Base-by-base conservation (phyloP, 2,113 vertebrate genomes). In the Xyrauchen texanus region DNA sequence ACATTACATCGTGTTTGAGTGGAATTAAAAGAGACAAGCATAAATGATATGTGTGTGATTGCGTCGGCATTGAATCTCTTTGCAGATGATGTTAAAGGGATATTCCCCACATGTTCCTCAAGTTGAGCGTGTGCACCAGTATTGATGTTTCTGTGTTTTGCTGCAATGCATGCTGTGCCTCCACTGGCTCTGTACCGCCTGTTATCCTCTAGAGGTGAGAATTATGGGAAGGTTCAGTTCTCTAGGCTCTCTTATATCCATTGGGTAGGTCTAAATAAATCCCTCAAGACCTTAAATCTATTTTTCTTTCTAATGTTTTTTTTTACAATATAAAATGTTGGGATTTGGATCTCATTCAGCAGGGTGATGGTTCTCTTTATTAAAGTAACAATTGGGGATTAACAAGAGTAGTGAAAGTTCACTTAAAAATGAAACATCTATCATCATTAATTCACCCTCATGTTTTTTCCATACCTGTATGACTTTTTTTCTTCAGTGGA, bases 121-220 rank as follows among this genome's bases (percentile, higher is more conserved):
- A 78, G 82, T 67, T 21, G 52, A 60, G 34, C 21, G 21, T 67
- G 15, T 79, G 64, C 71, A 77, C 45, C 13, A 44, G 64, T 72
- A 76, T 79, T 81, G 79, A 79, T 84, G 80, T 84, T 79, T 70
- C 71, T 78, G 76, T 81, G 80, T 71, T 84, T 68, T 81, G 70
- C 76, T 77, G 83, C 79, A 81, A 49, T 84, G 76, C 83, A 81
- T 68, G 57, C 83, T 84, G 82, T 75, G 79, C 72, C 46, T 67
- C 79, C 52, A 62, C 76, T 84, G 76, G 79, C 82, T 84, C 63
- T 76, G 67, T 71, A 77, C 70, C 76, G 60, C 45, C 21, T 49
- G 63, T 81, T 76, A 72, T 77, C 71, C 77, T 77, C 80, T 58
- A 16, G 81, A 80, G 79, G 68, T 72, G 58, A 79, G 70, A 79